phyloP scores from a whole-genome alignment of 2,113 vertebrate genomes.

The Redunca redunca region DNA sequence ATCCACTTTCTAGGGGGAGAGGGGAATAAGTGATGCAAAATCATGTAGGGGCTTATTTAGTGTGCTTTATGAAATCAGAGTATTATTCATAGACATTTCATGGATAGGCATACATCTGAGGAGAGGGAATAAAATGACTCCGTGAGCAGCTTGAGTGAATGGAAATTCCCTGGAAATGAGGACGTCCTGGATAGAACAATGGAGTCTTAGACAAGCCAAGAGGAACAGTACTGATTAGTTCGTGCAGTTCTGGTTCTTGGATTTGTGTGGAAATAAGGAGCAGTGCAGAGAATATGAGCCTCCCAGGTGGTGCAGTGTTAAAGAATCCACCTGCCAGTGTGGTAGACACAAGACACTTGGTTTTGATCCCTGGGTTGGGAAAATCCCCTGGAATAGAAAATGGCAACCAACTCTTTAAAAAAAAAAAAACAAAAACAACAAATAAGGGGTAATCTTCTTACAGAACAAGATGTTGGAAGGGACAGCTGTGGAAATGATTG shows the following conservation, averaged over 20 bases:
- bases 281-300: neutral
- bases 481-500: neutral
- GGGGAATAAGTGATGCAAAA: neutral
- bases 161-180: neutral
- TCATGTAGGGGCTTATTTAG: neutral
- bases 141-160: neutral
- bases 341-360: neutral
- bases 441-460: constrained; percentile 28
- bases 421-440: neutral
- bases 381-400: neutral
- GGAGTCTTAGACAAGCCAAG: neutral
- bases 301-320: neutral
- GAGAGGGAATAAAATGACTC: neutral
- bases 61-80: neutral
- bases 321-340: neutral
- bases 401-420: neutral
- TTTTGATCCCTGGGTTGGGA: neutral
- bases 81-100: neutral
- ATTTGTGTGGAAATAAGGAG: neutral
- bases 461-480: neutral
- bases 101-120: neutral
- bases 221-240: neutral
- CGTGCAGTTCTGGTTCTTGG: neutral
- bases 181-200: neutral
- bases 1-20: neutral